These are phyloP conservation scores for Telenomus remus DNA, from an alignment of 1,140 invertebrate species.

Conservation along the genomic window DNA sequence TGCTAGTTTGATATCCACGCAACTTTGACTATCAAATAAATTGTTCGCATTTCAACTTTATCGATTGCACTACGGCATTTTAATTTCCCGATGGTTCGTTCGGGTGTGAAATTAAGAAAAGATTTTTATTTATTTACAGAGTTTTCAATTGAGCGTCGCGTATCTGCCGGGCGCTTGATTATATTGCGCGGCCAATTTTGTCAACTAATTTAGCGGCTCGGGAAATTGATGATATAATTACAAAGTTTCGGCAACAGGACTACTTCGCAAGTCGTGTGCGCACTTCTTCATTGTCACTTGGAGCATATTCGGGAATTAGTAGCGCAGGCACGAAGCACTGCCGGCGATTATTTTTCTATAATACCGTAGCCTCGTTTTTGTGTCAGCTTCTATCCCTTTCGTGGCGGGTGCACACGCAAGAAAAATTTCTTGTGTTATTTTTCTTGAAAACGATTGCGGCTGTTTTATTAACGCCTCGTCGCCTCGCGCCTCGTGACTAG, in stretches of 20 bases:
- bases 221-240: slow-evolving; percentile 52
- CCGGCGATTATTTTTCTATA: slow-evolving; percentile 49
- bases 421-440: slow-evolving; percentile 53
- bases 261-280: slow-evolving; percentile 19
- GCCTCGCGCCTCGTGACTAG: slow-evolving; percentile 35
- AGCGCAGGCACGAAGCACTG: slow-evolving; percentile 19
- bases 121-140: slow-evolving; percentile 50
- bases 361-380: slow-evolving; percentile 30
- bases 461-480: slow-evolving; percentile 51
- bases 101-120: slow-evolving; percentile 48
- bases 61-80: slow-evolving; percentile 42
- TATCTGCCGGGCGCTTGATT: slow-evolving; percentile 22
- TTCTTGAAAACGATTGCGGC: slow-evolving; percentile 2
- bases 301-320: slow-evolving; percentile 45
- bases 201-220: slow-evolving; percentile 28
- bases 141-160: slow-evolving; percentile 33
- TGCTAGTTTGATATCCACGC: slow-evolving; percentile 12
- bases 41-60: slow-evolving; percentile 28
- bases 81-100: slow-evolving; percentile 21
- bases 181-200: slow-evolving; percentile 38
- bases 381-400: slow-evolving; percentile 14
- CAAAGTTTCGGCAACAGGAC: slow-evolving; percentile 29
- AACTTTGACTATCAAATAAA: slow-evolving; percentile 32
- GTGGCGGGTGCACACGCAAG: slow-evolving; percentile 32
- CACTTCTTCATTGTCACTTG: slow-evolving; percentile 51